Base-by-base conservation (phyloP, 2,888 invertebrate genomes). In the Drosophila maculinotata region DNA sequence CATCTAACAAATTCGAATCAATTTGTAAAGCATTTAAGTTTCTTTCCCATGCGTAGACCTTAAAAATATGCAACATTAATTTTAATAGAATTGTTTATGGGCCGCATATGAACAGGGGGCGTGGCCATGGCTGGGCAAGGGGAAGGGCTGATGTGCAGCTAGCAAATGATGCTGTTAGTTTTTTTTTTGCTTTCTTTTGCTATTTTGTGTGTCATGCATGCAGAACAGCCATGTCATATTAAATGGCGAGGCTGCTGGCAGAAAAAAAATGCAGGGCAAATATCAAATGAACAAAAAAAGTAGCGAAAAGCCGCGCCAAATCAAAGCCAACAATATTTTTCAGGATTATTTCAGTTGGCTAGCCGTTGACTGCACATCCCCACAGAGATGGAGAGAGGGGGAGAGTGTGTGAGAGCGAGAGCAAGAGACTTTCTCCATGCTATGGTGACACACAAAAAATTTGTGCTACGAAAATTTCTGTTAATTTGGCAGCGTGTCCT, bases 241-340 rank as follows among this genome's bases (percentile, higher is more conserved):
- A 73, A 76, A 76, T 60, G 44, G 47, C 67, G 42, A 71, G 69
- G 53, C 58, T 62, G 78, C n/a, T 57, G 10, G 14, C 15, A 38
- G 20, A 28, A 39, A 28, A 12, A 23, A 48, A 41, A 45, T 33
- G 8, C 35, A 33, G 15, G 20, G 26, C 60, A 20, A 20, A 59
- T 59, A 57, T 31, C 47, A 44, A 54, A 60, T 10, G 56, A 28
- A 47, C 51, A 17, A 14, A 47, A 36, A 39, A 49, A 42, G 45
- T 30, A 66, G 28, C 52, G 42, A 63, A 68, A 69, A 64, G 78
- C 76, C 69, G 78, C 64, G 86, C 86, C 83, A 83, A 86, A 86
- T 83, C 83, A 86, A 86, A 86, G 86, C 79, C 81, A 81, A 86
- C 84, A 83, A 85, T 83, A 82, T 82, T 82, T 85, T 82, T 69